Conservation (phyloP, 2,113 vertebrate species). For the Catagonus wagneri region DNA sequence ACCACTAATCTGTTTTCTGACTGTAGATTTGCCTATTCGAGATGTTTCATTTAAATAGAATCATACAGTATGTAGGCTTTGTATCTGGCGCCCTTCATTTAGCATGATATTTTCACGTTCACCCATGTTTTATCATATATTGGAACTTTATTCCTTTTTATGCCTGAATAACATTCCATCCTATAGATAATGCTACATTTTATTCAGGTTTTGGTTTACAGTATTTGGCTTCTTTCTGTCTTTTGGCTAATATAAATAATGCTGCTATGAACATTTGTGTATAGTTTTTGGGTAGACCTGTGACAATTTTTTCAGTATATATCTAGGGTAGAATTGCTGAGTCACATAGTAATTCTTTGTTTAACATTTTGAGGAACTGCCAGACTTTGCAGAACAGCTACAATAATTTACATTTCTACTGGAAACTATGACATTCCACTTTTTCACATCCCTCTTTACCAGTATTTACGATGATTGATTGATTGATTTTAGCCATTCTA, state of each 20-base stretch:
- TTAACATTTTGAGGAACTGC: neutral
- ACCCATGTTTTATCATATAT: neutral
- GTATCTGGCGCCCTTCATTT: neutral
- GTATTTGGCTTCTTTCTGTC: neutral
- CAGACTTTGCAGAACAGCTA: neutral
- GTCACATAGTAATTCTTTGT: neutral
- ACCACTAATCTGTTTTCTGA: neutral
- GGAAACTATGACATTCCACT: neutral
- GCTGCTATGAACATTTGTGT: neutral
- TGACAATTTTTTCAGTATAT: neutral
- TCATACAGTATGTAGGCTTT: neutral
- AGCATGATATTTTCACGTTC: neutral
- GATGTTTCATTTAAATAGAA: neutral
- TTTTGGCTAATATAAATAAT: neutral
- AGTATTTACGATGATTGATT: neutral
- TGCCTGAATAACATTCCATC: neutral
- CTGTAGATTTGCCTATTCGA: neutral
- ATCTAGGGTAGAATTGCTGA: neutral
- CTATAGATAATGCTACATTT: neutral
- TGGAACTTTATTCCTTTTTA: neutral
- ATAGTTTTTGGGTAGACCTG: neutral
- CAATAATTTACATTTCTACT: neutral
- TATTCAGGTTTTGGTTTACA: neutral
- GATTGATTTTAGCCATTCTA: neutral
- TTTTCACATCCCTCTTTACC: neutral